A percentile compares a stretch with the other conserved stretches of the same genome.
phyloP scores from a whole-genome alignment of 2,113 vertebrate species.

The human (Homo sapiens) region GRCh38 chr15:29096501-29097000 shows the following conservation, averaged over 20 bases:
- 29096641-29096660: not conserved
- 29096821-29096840: not conserved
- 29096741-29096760: constrained; percentile 16
- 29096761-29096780: not conserved
- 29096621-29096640: not conserved
- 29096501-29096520: not conserved
- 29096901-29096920: not conserved
- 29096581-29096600: not conserved
- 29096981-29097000: not conserved
- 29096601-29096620: not conserved
- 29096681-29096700: not conserved
- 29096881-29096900: not conserved
- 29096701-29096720: not conserved
- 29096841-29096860: not conserved
- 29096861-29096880: not conserved
- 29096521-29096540: not conserved
- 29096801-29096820: not conserved
- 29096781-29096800: not conserved
- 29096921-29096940: not conserved
- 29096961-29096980: not conserved
- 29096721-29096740: not conserved
- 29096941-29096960: not conserved
- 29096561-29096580: not conserved
- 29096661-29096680: not conserved
- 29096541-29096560: rapidly evolving